A percentile compares a stretch with the other conserved stretches of the same genome.
Evolutionary conservation across 2,113 vertebrate species (phyloP).

Genomic region (Columbina picui): DNA sequence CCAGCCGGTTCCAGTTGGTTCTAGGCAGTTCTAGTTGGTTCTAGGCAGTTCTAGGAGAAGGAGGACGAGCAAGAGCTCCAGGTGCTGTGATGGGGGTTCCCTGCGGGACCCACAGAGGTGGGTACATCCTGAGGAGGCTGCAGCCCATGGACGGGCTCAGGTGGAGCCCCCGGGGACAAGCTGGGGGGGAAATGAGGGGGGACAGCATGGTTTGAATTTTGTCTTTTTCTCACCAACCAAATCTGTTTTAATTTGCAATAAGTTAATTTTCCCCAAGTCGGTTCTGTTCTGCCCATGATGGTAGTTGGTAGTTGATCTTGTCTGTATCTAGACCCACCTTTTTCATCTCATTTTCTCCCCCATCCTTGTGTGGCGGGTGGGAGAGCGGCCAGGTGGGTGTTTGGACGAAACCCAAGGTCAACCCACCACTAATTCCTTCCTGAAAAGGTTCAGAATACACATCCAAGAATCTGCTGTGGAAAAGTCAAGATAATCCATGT

Average conservation of each 20-base stretch:
- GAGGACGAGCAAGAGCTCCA: not conserved
- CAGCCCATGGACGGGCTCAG: not conserved
- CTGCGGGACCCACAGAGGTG: not conserved
- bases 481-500: not conserved
- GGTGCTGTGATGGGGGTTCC: accelerated
- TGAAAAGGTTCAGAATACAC: not conserved
- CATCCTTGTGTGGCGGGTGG: not conserved
- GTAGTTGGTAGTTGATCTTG: too few species aligned
- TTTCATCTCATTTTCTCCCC: not conserved
- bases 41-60: not conserved
- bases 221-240: not conserved
- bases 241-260: not conserved
- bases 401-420: not conserved
- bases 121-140: not conserved
- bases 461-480: not conserved
- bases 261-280: too few species aligned
- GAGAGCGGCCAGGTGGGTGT: not conserved
- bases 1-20: too few species aligned
- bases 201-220: not conserved
- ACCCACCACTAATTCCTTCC: too few species aligned
- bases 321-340: not conserved
- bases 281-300: too few species aligned
- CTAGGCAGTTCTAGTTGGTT: not conserved
- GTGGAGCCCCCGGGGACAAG: too few species aligned
- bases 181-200: too few species aligned